A percentile compares a stretch with the other conserved stretches of the same genome.
Evolutionary conservation across 1,140 invertebrate genomes (phyloP).

Genomic region (Aphaenogaster rudis): DNA sequence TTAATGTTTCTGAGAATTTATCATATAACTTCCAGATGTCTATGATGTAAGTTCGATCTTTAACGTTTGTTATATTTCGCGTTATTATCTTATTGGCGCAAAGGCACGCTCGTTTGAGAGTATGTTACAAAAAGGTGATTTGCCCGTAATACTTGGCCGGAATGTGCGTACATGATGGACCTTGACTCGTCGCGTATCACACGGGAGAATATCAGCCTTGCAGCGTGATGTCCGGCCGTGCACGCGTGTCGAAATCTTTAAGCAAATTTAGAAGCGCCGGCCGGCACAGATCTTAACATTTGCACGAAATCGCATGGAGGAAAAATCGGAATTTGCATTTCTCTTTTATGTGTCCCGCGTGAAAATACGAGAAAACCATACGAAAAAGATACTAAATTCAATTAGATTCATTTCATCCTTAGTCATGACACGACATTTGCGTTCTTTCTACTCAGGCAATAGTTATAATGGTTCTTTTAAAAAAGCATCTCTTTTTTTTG

Average conservation of each 20-base stretch:
- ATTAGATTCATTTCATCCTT: too few species aligned
- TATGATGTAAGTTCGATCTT: background rate
- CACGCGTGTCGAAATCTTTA: constrained; percentile 31
- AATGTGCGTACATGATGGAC: constrained; percentile 70
- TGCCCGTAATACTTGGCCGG: constrained; percentile 52
- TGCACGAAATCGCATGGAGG: background rate
- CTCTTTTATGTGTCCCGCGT: background rate
- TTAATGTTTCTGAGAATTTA: background rate
- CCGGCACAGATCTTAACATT: background rate
- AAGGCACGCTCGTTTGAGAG: background rate
- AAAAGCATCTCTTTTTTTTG: too few species aligned
- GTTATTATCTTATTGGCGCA: too few species aligned
- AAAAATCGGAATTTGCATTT: background rate
- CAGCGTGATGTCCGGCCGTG: background rate
- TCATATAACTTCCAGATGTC: background rate
- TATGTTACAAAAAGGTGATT: background rate
- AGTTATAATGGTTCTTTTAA: too few species aligned
- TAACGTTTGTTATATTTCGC: background rate
- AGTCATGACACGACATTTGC: too few species aligned
- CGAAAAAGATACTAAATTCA: background rate
- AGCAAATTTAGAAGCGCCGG: constrained; percentile 55
- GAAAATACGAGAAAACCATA: background rate
- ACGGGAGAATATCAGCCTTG: constrained; percentile 54
- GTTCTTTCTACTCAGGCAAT: too few species aligned
- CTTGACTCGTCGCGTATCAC: constrained; percentile 74